phyloP scores from a whole-genome alignment of 2,113 vertebrate genomes.

The Otocyon megalotis region DNA sequence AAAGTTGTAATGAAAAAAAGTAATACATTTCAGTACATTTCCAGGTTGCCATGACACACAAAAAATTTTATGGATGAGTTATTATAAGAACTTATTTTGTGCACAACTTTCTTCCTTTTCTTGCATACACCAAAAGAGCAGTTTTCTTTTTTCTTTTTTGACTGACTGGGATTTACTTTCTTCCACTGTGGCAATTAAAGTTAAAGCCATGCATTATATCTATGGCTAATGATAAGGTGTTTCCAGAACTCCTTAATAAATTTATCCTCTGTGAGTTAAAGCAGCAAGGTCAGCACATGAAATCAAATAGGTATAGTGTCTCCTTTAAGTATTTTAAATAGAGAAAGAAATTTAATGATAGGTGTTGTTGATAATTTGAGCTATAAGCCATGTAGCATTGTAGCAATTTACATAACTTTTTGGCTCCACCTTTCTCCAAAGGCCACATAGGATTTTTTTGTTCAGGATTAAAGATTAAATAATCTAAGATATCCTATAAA shows the following conservation, averaged over 20 bases:
- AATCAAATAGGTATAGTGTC: neutral
- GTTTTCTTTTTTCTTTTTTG: slow-evolving; percentile 22
- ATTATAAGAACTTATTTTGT: neutral
- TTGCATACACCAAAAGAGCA: neutral
- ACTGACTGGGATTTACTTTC: neutral
- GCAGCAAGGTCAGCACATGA: neutral
- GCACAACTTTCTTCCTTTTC: neutral
- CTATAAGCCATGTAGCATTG: neutral
- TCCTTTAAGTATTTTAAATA: slow-evolving; percentile 22
- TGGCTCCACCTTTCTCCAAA: neutral
- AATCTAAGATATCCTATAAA: neutral
- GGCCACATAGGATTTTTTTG: neutral
- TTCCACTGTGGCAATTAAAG: neutral
- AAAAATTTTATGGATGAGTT: neutral
- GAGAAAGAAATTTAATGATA: neutral
- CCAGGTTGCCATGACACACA: neutral
- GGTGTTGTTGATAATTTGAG: neutral
- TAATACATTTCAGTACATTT: neutral
- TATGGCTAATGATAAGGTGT: neutral
- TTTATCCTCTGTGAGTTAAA: neutral
- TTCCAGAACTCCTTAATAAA: neutral
- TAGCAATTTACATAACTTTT: neutral
- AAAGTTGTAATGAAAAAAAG: neutral
- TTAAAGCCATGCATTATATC: neutral
- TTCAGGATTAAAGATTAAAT: neutral